These are phyloP conservation scores for Creontiades dilutus DNA, from an alignment of 2,888 invertebrate species.

Conservation along the genomic window DNA sequence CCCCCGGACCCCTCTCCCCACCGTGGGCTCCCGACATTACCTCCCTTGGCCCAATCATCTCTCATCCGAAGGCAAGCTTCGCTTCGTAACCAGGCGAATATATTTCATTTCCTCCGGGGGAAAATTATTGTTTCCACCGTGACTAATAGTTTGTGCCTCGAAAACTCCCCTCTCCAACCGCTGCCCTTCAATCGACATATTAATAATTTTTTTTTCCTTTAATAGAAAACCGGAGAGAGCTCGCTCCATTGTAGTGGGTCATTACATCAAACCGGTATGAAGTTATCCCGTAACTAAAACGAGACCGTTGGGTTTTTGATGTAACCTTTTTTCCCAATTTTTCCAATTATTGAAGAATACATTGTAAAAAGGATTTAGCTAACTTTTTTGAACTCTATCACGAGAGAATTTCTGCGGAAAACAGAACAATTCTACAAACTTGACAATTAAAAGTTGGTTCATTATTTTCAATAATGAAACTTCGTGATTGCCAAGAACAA, in stretches of 20 bases:
- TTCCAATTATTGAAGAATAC: too few relatives aligned
- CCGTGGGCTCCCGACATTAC: background rate
- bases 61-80: conserved; percentile 4
- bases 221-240: background rate
- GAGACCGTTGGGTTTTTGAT: too few relatives aligned
- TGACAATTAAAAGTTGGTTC: too few relatives aligned
- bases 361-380: too few relatives aligned
- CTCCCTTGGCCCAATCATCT: conserved; percentile 32
- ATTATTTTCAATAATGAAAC: too few relatives aligned
- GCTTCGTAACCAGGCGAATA: conserved; percentile 50
- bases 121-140: conserved; percentile 57
- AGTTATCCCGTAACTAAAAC: too few relatives aligned
- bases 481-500: too few relatives aligned
- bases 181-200: background rate
- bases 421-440: too few relatives aligned
- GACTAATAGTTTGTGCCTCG: conserved; percentile 43
- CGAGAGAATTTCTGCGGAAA: too few relatives aligned
- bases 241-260: background rate
- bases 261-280: background rate
- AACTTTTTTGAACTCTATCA: too few relatives aligned
- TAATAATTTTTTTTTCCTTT: conserved; percentile 11
- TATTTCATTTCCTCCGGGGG: conserved; percentile 57
- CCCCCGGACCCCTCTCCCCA: background rate
- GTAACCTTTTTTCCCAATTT: too few relatives aligned
- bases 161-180: background rate